Conservation (phyloP, 2,888 invertebrate species). For the Rhaphigaster nebulosa region DNA sequence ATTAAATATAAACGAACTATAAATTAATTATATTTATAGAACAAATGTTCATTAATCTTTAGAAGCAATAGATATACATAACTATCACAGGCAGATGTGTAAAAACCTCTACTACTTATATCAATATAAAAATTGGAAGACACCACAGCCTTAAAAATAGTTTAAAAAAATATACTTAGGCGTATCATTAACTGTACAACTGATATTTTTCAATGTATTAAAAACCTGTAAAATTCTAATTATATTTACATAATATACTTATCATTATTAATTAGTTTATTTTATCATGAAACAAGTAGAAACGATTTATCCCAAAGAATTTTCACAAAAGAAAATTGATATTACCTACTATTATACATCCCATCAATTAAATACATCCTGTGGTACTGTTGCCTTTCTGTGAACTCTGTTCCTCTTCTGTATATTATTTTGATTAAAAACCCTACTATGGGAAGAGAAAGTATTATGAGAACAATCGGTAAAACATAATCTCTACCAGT, state of each 20-base stretch:
- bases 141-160: constrained; percentile 56
- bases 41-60: neutral
- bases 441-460: constrained; percentile 82
- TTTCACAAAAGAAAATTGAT: neutral
- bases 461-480: constrained; percentile 80
- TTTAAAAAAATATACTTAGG: constrained; percentile 39
- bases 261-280: neutral
- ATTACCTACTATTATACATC: constrained; percentile 83
- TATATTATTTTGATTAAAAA: constrained; percentile 77
- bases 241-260: constrained; percentile 12
- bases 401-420: constrained; percentile 83
- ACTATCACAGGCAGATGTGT: neutral
- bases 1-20: neutral
- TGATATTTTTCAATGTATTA: neutral
- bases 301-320: constrained; percentile 63
- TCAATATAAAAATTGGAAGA: constrained; percentile 50
- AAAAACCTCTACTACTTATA: neutral
- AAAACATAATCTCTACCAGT: constrained; percentile 75
- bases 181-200: constrained; percentile 23
- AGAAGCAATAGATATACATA: neutral
- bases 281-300: constrained; percentile 65
- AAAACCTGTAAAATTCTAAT: neutral
- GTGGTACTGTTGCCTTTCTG: constrained; percentile 88
- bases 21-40: neutral
- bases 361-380: constrained; percentile 91